phyloP scores from a whole-genome alignment of 2,888 invertebrate genomes.

The Eupelmus urozonus region DNA sequence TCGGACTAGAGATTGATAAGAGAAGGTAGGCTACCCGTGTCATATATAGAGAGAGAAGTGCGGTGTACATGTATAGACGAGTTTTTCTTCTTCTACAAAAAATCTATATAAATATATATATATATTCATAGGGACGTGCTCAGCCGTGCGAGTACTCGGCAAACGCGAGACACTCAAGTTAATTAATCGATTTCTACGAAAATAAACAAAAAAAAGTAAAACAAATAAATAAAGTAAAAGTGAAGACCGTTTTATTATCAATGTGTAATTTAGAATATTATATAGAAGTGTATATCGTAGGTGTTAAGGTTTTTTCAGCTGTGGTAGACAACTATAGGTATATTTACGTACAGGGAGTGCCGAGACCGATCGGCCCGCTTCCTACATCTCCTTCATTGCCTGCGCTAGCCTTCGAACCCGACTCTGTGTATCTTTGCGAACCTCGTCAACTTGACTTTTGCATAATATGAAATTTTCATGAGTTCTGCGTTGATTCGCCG shows the following conservation, averaged over 20 bases:
- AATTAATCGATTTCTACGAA: constrained; percentile 51
- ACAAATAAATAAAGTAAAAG: constrained; percentile 33
- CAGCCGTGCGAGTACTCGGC: constrained; percentile 50
- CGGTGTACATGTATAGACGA: constrained; percentile 38
- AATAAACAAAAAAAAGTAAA: constrained; percentile 38
- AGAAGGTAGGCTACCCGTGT: constrained; percentile 42
- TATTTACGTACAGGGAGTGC: constrained; percentile 47
- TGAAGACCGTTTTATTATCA: constrained; percentile 63
- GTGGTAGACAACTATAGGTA: constrained; percentile 76
- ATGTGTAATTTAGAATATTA: constrained; percentile 66
- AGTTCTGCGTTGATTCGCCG: constrained; percentile 48
- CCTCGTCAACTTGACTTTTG: not conserved
- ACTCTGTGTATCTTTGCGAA: too few species aligned
- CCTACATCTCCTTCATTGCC: not conserved
- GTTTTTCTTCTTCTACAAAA: constrained; percentile 46
- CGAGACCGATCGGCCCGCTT: constrained; percentile 27
- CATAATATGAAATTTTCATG: constrained; percentile 3
- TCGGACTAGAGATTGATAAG: not conserved
- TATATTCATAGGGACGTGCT: constrained; percentile 54
- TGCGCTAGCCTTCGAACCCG: constrained; percentile 18
- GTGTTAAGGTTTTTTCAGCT: constrained; percentile 72
- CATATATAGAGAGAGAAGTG: constrained; percentile 33
- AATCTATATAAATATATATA: constrained; percentile 62
- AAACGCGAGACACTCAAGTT: constrained; percentile 49
- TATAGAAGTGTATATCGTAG: constrained; percentile 62